phyloP scores from a whole-genome alignment of 2,797 vertebrate genomes.

The Leucoraja ocellata region DNA sequence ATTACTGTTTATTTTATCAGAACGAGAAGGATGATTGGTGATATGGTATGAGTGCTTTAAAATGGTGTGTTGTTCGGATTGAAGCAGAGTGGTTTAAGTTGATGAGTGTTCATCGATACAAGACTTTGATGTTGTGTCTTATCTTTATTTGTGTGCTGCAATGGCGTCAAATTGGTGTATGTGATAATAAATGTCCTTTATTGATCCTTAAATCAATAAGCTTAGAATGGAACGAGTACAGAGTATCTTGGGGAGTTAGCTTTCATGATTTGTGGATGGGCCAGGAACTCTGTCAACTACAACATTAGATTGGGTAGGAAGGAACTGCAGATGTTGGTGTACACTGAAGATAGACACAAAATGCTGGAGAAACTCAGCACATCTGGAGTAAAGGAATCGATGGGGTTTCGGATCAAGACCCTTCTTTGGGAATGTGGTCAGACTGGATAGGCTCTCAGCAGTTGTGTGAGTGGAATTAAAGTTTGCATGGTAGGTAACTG shows the following conservation, averaged over 20 bases:
- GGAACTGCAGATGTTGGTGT: no score
- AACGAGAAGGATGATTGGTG: not conserved
- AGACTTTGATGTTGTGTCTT: not conserved
- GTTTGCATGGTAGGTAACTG: not conserved
- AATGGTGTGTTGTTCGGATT: not conserved
- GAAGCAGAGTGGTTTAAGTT: not conserved
- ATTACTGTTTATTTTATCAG: not conserved
- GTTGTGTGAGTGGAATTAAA: not conserved
- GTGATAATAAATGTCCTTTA: no score
- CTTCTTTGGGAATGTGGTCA: not conserved
- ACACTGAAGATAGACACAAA: no score
- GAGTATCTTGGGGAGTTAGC: not conserved
- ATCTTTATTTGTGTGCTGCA: no score
- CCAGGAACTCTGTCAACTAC: not conserved
- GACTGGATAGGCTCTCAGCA: no score
- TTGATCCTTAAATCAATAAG: not conserved
- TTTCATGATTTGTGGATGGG: not conserved
- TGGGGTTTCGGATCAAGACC: no score
- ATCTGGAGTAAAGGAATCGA: no score
- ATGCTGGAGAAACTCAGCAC: no score
- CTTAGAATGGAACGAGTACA: not conserved
- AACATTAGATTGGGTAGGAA: not conserved
- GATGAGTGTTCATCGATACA: not conserved
- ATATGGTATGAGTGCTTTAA: not conserved
- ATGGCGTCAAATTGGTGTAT: no score